phyloP scores from a whole-genome alignment of 2,888 invertebrate species.

The Platycheirus albimanus region DNA sequence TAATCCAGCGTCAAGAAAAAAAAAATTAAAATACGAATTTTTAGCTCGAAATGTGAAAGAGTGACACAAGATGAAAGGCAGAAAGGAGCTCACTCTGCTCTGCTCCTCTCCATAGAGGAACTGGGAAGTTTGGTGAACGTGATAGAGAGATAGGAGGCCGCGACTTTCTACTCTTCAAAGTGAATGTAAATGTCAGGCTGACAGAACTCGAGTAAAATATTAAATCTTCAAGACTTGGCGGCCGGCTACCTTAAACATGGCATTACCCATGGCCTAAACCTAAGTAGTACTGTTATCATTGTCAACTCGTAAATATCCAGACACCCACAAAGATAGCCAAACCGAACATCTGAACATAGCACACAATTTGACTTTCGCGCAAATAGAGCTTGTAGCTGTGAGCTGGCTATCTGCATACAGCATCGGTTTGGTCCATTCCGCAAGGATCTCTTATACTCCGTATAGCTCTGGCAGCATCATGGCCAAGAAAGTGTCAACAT shows the following conservation, averaged over 20 bases:
- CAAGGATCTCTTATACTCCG: conserved; percentile 47
- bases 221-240: conserved; percentile 55
- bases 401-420: conserved; percentile 52
- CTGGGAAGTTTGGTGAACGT: conserved; percentile 17
- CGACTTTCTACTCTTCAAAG: conserved; percentile 72
- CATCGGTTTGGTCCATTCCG: conserved; percentile 57
- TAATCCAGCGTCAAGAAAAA: conserved; percentile 61
- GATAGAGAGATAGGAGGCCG: conserved; percentile 39
- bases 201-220: conserved; percentile 73
- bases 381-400: conserved; percentile 62
- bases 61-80: conserved; percentile 71
- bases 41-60: conserved; percentile 67
- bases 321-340: conserved; percentile 70
- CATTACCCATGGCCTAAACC: conserved; percentile 47
- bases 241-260: conserved; percentile 66
- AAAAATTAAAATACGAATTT: conserved; percentile 43
- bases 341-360: conserved; percentile 58
- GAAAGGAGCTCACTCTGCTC: no score
- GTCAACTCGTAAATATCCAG: conserved; percentile 73
- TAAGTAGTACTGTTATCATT: conserved; percentile 70
- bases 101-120: no score
- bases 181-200: conserved; percentile 68
- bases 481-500: conserved; percentile 73
- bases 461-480: conserved; percentile 40
- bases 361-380: conserved; percentile 70